These are phyloP conservation scores for Hemichromis elongatus DNA, from an alignment of 2,113 vertebrate species.

Conservation along the genomic window DNA sequence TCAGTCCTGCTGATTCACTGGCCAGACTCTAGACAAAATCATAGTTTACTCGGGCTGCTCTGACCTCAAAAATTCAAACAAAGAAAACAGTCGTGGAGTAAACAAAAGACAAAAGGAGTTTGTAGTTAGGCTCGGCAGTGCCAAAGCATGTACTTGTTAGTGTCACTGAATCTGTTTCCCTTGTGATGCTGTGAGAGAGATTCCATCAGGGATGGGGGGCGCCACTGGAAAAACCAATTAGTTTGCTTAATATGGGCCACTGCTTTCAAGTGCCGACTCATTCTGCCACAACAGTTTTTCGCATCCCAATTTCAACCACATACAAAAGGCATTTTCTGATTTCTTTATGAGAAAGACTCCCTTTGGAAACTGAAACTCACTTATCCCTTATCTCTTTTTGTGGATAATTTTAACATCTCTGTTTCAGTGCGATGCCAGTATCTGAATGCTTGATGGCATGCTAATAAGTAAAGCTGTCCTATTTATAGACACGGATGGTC, in stretches of 20 bases:
- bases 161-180: neutral
- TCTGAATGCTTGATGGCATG: slow-evolving; percentile 9
- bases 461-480: slow-evolving; percentile 40
- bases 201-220: neutral
- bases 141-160: neutral
- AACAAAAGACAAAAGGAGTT: neutral
- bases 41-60: neutral
- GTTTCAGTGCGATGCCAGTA: neutral
- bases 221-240: slow-evolving; percentile 47
- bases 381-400: neutral
- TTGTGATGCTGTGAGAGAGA: slow-evolving; percentile 11
- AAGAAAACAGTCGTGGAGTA: neutral
- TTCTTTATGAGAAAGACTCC: neutral
- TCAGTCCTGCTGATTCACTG: neutral
- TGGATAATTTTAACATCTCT: neutral
- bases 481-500: slow-evolving; percentile 60
- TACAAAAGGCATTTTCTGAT: neutral
- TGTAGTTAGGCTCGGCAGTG: neutral
- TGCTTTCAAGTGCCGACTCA: slow-evolving; percentile 21
- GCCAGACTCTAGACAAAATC: neutral
- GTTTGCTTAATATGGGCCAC: slow-evolving; percentile 13
- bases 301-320: neutral
- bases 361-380: neutral
- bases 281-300: neutral
- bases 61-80: neutral